Evolutionary conservation across 2,888 invertebrate genomes (phyloP), one percentile per base, ranked within the genome.

Genomic region (Spialia ferax): DNA sequence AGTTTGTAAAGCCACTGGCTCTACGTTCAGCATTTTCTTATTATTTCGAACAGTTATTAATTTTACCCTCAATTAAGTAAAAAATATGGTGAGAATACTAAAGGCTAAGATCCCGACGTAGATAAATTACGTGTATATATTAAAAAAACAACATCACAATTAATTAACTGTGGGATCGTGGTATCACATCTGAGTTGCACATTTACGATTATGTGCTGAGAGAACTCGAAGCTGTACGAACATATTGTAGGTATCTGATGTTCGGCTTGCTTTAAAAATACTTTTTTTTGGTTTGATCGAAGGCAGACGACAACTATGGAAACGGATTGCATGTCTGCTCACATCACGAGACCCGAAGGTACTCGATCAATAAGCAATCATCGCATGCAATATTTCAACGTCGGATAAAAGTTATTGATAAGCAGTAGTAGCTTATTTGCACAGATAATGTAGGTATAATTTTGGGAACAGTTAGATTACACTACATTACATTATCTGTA

Each of bases 341-440:
- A 13, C 42, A 29, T 23, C 35, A 3, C 48, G 48, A 23, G 48
- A n/a, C 45, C 56, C 15, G 56, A 20, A 64, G 64, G n/a, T 20
- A 65, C 59, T 65, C 57, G 59, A 65, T 65, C 65, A 65, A 59
- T 65, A 65, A 50, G 35, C 23, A 20, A 26, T 59, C 62, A 35
- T 35, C 50, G 20, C 35, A 15, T 50, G 59, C 38, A 63, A 52
- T 65, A 57, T 50, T 57, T 65, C 50, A 50, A 65, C 50, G 57
- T 65, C 65, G 38, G 35, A 48, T 45, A 32, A 64, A 32, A 11
- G 13, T 35, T 52, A 65, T 59, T 26, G 57, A 59, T 65, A 35
- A 56, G 18, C 50, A 50, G 23, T 50, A 50, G 22, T n/a, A n/a
- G n/a, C n/a, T n/a, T n/a, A n/a, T 29, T 38, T 55, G 23, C 5